A percentile compares a stretch with the other conserved stretches of the same genome.
phyloP scores from a whole-genome alignment of 2,797 vertebrate species.

The Cossypha polioptera region DNA sequence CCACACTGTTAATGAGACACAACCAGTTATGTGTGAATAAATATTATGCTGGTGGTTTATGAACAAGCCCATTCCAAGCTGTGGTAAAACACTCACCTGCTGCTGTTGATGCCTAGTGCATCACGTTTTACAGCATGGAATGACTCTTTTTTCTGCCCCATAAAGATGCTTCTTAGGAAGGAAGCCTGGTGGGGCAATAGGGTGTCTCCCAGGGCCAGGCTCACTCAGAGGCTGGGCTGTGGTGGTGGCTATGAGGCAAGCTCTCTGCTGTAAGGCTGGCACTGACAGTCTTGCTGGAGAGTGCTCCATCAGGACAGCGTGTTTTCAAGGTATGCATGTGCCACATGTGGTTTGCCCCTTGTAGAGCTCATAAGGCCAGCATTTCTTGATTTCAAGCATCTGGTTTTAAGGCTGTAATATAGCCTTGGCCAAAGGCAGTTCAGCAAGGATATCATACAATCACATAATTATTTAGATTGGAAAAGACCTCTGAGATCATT shows the following conservation, averaged over 20 bases:
- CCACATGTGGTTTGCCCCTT: neutral
- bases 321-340: neutral
- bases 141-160: neutral
- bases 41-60: neutral
- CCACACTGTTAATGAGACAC: neutral
- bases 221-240: accelerated
- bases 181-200: neutral
- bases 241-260: neutral
- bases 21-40: neutral
- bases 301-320: neutral
- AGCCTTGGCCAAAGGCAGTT: neutral
- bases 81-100: neutral
- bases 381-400: neutral
- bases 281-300: neutral
- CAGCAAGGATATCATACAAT: neutral
- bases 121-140: neutral
- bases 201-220: neutral
- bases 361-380: neutral
- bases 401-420: neutral
- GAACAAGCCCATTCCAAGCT: neutral
- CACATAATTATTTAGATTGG: neutral
- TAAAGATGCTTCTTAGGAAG: neutral
- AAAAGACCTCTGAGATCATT: neutral
- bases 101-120: accelerated
- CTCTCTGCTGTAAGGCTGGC: accelerated